phyloP scores from a whole-genome alignment of 1,140 invertebrate species.

The Belonocnema kinseyi region DNA sequence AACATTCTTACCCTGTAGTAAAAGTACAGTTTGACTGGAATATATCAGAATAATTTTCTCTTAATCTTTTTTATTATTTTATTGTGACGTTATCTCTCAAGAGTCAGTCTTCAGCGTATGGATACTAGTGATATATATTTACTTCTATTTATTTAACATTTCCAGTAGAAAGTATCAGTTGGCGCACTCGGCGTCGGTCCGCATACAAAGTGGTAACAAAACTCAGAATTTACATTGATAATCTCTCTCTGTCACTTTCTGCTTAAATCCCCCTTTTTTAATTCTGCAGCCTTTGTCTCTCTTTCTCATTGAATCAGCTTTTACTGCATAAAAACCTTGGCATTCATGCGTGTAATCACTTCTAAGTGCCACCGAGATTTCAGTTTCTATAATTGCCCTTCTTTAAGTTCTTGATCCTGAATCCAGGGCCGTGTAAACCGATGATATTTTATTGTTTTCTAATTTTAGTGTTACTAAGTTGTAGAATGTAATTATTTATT shows the following conservation, averaged over 20 bases:
- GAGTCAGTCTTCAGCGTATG: neutral
- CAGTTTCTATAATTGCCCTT: conserved; percentile 38
- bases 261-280: conserved; percentile 33
- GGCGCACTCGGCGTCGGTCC: conserved; percentile 42
- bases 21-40: neutral
- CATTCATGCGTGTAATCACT: conserved; percentile 58
- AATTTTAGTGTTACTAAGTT: too few species aligned
- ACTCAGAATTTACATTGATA: conserved; percentile 60
- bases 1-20: neutral
- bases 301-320: conserved; percentile 46
- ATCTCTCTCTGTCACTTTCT: conserved; percentile 35
- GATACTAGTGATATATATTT: neutral
- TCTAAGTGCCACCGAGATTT: conserved; percentile 66
- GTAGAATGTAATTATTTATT: too few species aligned
- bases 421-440: neutral
- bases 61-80: neutral
- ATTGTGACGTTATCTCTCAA: neutral
- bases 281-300: conserved; percentile 40
- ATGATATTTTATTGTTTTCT: too few species aligned
- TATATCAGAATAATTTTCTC: neutral
- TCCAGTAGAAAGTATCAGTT: conserved; percentile 33
- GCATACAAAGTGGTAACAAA: conserved; percentile 52
- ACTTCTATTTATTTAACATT: conserved; percentile 1
- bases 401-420: neutral
- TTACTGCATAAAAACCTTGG: conserved; percentile 42